These are phyloP conservation scores for Suillia variegata DNA, from an alignment of 2,888 invertebrate genomes.

Conservation along the genomic window DNA sequence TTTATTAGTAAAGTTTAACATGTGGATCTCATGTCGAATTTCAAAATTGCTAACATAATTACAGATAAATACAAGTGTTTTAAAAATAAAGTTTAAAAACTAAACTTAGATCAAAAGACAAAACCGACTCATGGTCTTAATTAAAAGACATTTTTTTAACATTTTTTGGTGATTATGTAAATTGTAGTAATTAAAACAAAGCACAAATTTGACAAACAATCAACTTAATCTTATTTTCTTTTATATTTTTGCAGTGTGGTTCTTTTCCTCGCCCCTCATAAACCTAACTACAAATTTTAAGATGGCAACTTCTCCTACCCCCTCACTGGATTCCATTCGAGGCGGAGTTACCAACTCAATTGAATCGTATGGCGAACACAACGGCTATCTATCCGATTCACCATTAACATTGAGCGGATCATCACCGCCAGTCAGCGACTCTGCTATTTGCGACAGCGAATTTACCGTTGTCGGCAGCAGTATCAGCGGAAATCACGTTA, in stretches of 20 bases:
- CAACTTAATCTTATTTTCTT: not conserved
- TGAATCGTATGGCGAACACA: slow-evolving; percentile 83
- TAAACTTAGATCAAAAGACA: too few relatives aligned
- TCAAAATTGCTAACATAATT: too few relatives aligned
- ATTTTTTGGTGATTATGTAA: not conserved
- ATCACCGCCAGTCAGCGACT: slow-evolving; percentile 84
- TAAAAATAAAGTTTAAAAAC: too few relatives aligned
- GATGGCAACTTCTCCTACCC: slow-evolving; percentile 88
- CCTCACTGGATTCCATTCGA: slow-evolving; percentile 90
- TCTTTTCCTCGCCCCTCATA: too few relatives aligned
- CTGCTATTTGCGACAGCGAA: slow-evolving; percentile 79
- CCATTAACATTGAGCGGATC: slow-evolving; percentile 86
- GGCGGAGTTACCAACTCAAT: slow-evolving; percentile 83
- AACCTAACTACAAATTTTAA: slow-evolving; percentile 57
- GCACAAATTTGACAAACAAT: not conserved
- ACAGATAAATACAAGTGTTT: too few relatives aligned
- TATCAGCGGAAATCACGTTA: slow-evolving; percentile 52
- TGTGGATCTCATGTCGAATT: too few relatives aligned
- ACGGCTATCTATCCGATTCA: slow-evolving; percentile 76
- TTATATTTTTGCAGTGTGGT: too few relatives aligned
- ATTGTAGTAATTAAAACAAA: not conserved
- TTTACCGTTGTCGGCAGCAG: slow-evolving; percentile 61
- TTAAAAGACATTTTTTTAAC: not conserved
- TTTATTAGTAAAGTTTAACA: too few relatives aligned
- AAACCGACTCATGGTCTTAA: too few relatives aligned